phyloP scores from a whole-genome alignment of 2,797 vertebrate species.

The Manis crassicaudata region DNA sequence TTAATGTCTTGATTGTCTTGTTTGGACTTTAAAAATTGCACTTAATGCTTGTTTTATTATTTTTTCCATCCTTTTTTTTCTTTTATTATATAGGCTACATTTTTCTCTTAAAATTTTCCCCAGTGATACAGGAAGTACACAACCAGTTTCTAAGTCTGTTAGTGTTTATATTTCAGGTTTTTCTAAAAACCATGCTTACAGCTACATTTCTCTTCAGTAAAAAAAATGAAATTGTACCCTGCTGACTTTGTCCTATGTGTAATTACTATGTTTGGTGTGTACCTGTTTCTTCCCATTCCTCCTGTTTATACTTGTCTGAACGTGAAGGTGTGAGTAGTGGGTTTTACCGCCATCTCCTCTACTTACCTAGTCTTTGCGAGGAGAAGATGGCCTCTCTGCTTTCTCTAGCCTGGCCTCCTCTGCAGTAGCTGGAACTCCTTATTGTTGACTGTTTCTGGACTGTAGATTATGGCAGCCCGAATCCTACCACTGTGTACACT shows the following conservation, averaged over 20 bases:
- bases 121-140: background rate
- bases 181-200: background rate
- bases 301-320: background rate
- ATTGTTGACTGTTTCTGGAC: background rate
- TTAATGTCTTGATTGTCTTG: background rate
- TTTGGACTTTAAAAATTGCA: background rate
- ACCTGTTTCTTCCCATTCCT: no score
- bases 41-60: background rate
- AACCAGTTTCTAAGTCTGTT: background rate
- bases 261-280: background rate
- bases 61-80: background rate
- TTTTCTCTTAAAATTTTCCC: background rate
- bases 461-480: fast-evolving
- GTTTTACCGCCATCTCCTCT: background rate
- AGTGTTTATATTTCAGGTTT: background rate
- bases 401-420: background rate
- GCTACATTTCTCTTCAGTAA: background rate
- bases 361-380: fast-evolving
- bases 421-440: no score
- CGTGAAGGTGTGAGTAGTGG: no score
- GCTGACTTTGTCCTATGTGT: background rate
- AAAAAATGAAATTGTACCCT: background rate
- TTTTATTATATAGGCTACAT: background rate
- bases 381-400: background rate
- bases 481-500: fast-evolving